Evolutionary conservation across 2,888 invertebrate genomes (phyloP).

Genomic region (Mimumesa dahlbomi): DNA sequence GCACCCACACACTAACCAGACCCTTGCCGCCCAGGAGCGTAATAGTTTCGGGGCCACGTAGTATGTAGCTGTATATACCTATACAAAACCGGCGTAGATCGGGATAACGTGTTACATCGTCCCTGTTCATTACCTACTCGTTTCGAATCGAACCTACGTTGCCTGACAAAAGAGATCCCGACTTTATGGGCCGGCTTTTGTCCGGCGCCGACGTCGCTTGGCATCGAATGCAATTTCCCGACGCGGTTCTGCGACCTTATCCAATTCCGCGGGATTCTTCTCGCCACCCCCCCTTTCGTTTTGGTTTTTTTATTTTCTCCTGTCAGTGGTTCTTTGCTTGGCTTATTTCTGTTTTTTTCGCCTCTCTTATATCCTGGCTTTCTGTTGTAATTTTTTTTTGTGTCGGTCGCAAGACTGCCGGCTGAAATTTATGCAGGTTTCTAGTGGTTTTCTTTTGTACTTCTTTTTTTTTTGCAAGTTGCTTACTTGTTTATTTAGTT

Average conservation of each 20-base stretch:
- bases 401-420: neutral
- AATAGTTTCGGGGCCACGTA: constrained; percentile 18
- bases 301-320: neutral
- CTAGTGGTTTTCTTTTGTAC: no score
- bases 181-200: constrained; percentile 48
- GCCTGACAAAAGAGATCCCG: constrained; percentile 45
- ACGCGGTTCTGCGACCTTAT: constrained; percentile 33
- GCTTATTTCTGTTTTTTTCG: neutral
- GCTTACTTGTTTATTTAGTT: no score
- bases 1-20: constrained; percentile 35
- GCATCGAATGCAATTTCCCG: constrained; percentile 43
- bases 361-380: neutral
- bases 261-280: constrained; percentile 32
- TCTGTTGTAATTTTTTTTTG: neutral
- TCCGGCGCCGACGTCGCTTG: constrained; percentile 22
- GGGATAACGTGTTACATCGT: neutral
- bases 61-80: neutral
- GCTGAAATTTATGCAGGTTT: no score
- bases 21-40: neutral
- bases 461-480: no score
- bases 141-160: constrained; percentile 28
- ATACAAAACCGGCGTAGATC: neutral
- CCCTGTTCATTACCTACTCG: constrained; percentile 39
- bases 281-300: neutral
- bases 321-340: no score